Evolutionary conservation across 2,113 vertebrate genomes (phyloP), one percentile per base, ranked within the genome.

Genomic region (Phyllostomus discolor): DNA sequence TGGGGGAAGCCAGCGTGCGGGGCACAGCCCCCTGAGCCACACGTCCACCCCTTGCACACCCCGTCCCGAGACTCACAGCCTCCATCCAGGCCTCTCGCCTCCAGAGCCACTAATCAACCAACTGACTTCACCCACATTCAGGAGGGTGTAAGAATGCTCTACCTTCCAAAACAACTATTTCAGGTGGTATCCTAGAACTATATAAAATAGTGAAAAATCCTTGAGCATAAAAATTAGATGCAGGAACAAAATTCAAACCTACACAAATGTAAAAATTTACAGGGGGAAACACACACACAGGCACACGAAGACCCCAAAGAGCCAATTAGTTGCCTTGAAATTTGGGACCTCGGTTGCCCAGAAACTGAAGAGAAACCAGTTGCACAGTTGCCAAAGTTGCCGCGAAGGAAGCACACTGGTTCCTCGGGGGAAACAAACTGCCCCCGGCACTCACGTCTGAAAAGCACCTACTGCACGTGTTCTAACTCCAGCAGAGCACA

Each of bases 371-470:
- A 95, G 38, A 88, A 41, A 50, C 31, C 48, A n/a, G n/a, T 22
- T 33, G 15, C 6, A 33, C 0, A 38, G 64, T 8, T 57, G 10
- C 48, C 1, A 1, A 8, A 0, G 17, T 31, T 64, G 10, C 41
- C 69, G 24, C 16, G 70, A 66, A 89, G 50, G 52, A 76, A 9
- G 1, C 24, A 19, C 5, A 17, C 10, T 6, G 2, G 22, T 14
- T 80, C 31, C n/a, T 69, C 19, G 1, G 38, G 5, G 15, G 22
- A 80, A 64, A 43, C 57, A 62, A 81, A 76, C 7, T 10, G 5
- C 4, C 59, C 35, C 43, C n/a, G 7, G 5, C 12, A 24, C 19
- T 50, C 20, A 16, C 46, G 26, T 33, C 80, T 50, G 15, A 48
- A 59, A 72, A 11, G 10, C 33, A 66, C 26, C n/a, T 10, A 17